phyloP scores from a whole-genome alignment of 2,797 vertebrate species.

The Catamblyrhynchus diadema region DNA sequence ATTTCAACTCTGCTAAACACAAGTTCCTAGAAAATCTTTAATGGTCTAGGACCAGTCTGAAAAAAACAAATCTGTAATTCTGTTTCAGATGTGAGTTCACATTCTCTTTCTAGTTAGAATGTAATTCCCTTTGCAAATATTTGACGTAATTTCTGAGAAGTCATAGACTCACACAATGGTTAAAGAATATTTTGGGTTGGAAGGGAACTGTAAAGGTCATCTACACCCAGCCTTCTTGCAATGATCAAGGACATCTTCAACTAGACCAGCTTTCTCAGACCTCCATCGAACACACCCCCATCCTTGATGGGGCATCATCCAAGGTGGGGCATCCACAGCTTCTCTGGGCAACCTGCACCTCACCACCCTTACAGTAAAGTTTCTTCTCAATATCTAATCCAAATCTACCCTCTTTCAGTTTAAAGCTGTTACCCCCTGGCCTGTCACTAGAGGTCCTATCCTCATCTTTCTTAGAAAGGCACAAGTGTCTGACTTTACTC shows the following conservation, averaged over 20 bases:
- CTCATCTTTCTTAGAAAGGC: background rate
- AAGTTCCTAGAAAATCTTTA: background rate
- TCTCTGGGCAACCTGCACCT: background rate
- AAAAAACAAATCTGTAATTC: background rate
- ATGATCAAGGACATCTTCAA: background rate
- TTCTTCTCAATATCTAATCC: background rate
- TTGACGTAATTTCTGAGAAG: background rate
- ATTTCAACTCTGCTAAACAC: background rate
- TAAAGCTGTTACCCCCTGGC: rapidly evolving
- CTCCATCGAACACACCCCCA: rapidly evolving
- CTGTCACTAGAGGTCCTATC: background rate
- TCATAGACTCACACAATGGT: background rate
- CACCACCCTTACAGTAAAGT: background rate
- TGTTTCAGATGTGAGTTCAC: background rate
- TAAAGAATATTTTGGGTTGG: background rate
- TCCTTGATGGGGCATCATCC: background rate
- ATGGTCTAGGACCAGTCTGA: background rate
- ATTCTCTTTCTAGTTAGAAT: background rate
- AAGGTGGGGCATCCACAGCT: no score
- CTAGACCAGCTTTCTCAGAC: background rate
- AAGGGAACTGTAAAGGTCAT: background rate
- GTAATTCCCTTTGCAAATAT: background rate
- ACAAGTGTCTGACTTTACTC: background rate
- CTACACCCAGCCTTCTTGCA: background rate
- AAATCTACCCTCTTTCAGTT: background rate